Evolutionary conservation across 2,888 invertebrate genomes (phyloP).

Genomic region (Thumatha senex): DNA sequence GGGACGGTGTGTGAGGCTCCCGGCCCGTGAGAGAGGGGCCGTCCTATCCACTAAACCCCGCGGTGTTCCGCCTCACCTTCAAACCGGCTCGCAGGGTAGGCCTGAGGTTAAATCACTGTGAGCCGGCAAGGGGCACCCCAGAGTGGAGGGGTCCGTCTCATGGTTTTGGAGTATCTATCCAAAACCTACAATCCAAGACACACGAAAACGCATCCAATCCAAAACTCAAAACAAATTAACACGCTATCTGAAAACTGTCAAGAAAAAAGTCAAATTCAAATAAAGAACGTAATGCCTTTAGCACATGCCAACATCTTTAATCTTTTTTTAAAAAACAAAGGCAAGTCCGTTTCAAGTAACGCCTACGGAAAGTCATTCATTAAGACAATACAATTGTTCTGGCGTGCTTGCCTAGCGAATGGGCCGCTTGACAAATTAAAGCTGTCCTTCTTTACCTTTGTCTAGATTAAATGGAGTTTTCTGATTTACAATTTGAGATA

Average conservation of each 20-base stretch:
- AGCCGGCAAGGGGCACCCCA: too few relatives aligned
- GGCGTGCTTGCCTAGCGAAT: slow-evolving; percentile 23
- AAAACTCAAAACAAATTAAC: background rate
- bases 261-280: background rate
- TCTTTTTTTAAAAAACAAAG: slow-evolving; percentile 16
- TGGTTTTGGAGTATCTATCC: too few relatives aligned
- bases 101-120: too few relatives aligned
- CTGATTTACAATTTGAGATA: slow-evolving; percentile 32
- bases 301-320: slow-evolving; percentile 17
- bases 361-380: slow-evolving; percentile 32
- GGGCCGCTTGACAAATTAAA: slow-evolving; percentile 44
- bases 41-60: too few relatives aligned
- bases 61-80: too few relatives aligned
- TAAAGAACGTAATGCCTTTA: background rate
- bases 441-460: slow-evolving; percentile 36
- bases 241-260: background rate
- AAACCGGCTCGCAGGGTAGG: too few relatives aligned
- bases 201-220: too few relatives aligned
- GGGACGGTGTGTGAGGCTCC: too few relatives aligned
- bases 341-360: slow-evolving; percentile 19
- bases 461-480: slow-evolving; percentile 38
- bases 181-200: too few relatives aligned
- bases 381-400: slow-evolving; percentile 37
- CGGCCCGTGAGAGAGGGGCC: too few relatives aligned
- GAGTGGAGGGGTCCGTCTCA: too few relatives aligned